phyloP scores from a whole-genome alignment of 2,888 invertebrate species.

The Andrena trimmerana region DNA sequence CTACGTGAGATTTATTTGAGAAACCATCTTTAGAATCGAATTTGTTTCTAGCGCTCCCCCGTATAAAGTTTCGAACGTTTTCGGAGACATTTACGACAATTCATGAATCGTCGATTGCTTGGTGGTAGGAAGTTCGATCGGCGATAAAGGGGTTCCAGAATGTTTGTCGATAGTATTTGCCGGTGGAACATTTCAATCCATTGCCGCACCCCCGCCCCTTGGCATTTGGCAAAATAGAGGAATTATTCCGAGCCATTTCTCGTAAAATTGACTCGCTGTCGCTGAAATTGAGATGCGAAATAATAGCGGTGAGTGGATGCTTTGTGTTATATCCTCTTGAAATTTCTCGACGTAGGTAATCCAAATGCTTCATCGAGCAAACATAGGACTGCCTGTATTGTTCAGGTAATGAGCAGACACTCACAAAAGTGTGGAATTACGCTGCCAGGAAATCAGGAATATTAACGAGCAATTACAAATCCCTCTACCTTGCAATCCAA shows the following conservation, averaged over 20 bases:
- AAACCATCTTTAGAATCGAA: neutral
- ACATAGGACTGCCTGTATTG: slow-evolving; percentile 6
- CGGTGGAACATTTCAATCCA: slow-evolving; percentile 28
- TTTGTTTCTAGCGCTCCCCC: neutral
- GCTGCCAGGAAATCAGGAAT: no score
- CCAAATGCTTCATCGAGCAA: slow-evolving; percentile 37
- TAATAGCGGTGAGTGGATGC: slow-evolving; percentile 58
- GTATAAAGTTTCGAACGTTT: slow-evolving; percentile 9
- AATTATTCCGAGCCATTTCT: slow-evolving; percentile 66
- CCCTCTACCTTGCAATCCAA: no score
- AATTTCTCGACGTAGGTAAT: slow-evolving; percentile 31
- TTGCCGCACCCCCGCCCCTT: slow-evolving; percentile 16
- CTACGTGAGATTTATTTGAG: neutral
- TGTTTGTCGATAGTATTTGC: slow-evolving; percentile 37
- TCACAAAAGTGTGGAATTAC: no score
- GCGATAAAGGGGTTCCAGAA: slow-evolving; percentile 27
- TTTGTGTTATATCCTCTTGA: slow-evolving; percentile 34
- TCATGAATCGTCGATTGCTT: neutral
- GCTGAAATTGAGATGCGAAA: slow-evolving; percentile 68
- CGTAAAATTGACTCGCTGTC: slow-evolving; percentile 50
- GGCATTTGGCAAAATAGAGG: slow-evolving; percentile 41
- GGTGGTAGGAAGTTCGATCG: slow-evolving; percentile 18
- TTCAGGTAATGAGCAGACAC: neutral
- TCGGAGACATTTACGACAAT: slow-evolving; percentile 4
- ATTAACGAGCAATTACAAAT: no score